These are phyloP conservation scores for Lasioglossum leucozonium DNA, from an alignment of 2,888 invertebrate genomes.

Conservation along the genomic window DNA sequence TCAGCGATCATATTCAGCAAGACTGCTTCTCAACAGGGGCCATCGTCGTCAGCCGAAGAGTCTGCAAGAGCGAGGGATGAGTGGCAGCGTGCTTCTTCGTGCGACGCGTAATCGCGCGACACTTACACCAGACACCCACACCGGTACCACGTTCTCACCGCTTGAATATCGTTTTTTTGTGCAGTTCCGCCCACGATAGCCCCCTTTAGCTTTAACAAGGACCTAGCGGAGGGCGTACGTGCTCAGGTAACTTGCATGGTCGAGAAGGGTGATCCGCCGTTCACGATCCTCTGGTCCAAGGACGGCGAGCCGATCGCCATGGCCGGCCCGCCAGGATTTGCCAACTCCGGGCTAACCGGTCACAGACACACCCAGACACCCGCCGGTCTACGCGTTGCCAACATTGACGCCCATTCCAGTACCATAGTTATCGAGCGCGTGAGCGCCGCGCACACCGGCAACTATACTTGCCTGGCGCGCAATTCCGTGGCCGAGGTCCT, in stretches of 20 bases:
- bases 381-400: conserved; percentile 81
- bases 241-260: conserved; percentile 96
- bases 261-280: conserved; percentile 96
- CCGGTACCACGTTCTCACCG: conserved; percentile 36
- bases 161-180: conserved; percentile 76
- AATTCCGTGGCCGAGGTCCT: conserved; percentile 90
- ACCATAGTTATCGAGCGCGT: conserved; percentile 94
- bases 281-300: conserved; percentile 96
- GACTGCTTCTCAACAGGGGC: conserved; percentile 17
- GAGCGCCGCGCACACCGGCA: conserved; percentile 93
- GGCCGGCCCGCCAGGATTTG: conserved; percentile 84
- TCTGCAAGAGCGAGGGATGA: not conserved
- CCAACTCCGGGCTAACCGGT: conserved; percentile 64
- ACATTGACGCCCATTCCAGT: conserved; percentile 92
- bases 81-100: conserved; percentile 1
- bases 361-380: conserved; percentile 72
- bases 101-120: conserved; percentile 5
- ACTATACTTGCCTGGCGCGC: conserved; percentile 96
- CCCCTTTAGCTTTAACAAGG: conserved; percentile 91
- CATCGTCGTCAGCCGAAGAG: not conserved
- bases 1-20: conserved; percentile 14
- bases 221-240: conserved; percentile 91
- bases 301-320: conserved; percentile 91
- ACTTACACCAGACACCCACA: conserved; percentile 28
- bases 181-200: conserved; percentile 94